Conservation (phyloP, 64 coral and sea anemone species). For the Montipora efflorescens region DNA sequence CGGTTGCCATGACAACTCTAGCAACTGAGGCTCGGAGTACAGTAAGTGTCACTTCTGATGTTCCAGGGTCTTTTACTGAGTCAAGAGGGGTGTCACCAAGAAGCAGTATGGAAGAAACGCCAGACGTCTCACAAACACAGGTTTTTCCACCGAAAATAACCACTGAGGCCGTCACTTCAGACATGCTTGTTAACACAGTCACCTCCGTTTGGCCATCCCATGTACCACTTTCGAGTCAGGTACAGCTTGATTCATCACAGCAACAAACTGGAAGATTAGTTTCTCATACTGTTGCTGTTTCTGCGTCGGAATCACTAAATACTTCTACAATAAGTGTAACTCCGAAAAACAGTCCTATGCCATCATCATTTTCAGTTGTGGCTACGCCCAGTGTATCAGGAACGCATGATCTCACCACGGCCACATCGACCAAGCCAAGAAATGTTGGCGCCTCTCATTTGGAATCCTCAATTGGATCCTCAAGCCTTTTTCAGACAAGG, state of each 20-base stretch:
- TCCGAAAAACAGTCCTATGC: not conserved
- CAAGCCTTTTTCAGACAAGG: not conserved
- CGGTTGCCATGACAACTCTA: conserved; percentile 18
- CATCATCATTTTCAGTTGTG: not conserved
- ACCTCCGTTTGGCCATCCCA: not conserved
- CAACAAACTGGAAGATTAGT: not conserved
- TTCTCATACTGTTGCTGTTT: not conserved
- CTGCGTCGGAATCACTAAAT: not conserved
- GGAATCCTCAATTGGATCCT: not conserved
- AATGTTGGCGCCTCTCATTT: not conserved
- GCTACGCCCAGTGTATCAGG: not conserved
- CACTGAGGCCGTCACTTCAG: not conserved
- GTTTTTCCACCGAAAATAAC: not conserved
- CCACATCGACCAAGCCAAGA: not conserved
- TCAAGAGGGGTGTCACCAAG: not conserved
- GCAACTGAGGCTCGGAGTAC: not conserved
- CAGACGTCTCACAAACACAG: not conserved
- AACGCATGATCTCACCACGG: not conserved
- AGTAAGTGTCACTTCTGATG: not conserved
- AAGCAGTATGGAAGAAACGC: not conserved
- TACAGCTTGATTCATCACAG: not conserved
- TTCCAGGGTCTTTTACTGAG: not conserved
- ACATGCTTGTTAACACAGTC: not conserved
- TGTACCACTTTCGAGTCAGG: not conserved
- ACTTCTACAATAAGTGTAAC: not conserved